Percentiles rank a stretch among this genome's conserved stretches.
phyloP scores from a whole-genome alignment of 2,113 vertebrate species.

The Daubentonia madagascariensis region DNA sequence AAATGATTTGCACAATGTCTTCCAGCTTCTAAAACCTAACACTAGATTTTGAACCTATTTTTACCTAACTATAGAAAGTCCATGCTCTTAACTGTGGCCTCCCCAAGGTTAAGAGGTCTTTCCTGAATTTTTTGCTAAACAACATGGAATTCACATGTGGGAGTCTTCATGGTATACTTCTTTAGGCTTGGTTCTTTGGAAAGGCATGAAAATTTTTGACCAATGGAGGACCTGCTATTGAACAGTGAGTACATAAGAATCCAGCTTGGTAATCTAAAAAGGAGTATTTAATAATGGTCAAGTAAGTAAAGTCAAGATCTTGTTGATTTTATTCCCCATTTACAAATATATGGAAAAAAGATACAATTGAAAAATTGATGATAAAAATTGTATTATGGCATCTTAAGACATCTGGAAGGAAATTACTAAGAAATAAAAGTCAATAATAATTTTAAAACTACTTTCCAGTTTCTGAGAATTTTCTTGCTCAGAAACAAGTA shows the following conservation, averaged over 20 bases:
- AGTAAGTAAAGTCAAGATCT: background rate
- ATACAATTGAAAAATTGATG: conserved; percentile 16
- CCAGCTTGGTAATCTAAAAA: background rate
- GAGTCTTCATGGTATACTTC: background rate
- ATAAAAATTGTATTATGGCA: background rate
- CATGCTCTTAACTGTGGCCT: background rate
- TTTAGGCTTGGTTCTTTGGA: background rate
- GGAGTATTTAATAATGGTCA: background rate
- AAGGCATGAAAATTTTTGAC: background rate
- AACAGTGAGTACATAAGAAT: background rate
- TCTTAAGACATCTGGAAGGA: background rate
- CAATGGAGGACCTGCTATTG: background rate
- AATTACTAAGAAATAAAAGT: conserved; percentile 11
- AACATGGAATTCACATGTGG: background rate
- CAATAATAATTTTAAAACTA: conserved; percentile 5
- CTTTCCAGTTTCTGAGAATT: conserved; percentile 17
- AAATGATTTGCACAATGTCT: background rate
- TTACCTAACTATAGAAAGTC: background rate
- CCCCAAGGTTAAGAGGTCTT: background rate
- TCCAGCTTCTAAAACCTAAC: background rate
- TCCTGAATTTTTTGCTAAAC: background rate
- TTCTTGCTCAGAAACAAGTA: conserved; percentile 9
- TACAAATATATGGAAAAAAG: background rate
- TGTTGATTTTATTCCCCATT: background rate
- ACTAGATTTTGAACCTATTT: background rate